phyloP scores from a whole-genome alignment of 23 tunicate genomes.

The Phallusia fumigata region DNA sequence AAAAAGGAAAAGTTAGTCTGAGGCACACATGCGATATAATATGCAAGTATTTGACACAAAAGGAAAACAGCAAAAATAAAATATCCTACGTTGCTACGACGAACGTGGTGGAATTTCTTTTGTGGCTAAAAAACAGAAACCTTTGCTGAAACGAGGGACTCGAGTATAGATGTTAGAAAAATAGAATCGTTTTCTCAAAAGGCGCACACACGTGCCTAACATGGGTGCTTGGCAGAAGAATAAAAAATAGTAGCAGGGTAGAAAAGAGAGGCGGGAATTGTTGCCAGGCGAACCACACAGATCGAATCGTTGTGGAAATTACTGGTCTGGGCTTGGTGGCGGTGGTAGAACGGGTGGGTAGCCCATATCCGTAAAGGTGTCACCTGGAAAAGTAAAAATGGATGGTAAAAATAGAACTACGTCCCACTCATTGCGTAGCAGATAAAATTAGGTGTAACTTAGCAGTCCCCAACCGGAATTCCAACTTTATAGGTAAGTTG shows the following conservation, averaged over 20 bases:
- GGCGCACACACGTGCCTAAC: not conserved
- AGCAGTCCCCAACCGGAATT: too few species aligned
- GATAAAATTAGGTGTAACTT: too few species aligned
- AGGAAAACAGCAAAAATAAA: not conserved
- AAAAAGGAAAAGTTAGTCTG: not conserved
- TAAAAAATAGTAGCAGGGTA: not conserved
- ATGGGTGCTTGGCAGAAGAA: not conserved
- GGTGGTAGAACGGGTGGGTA: not conserved
- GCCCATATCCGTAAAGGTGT: not conserved
- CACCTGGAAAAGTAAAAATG: not conserved
- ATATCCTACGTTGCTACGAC: too few species aligned
- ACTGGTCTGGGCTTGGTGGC: not conserved
- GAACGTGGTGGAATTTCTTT: too few species aligned
- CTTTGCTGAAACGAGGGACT: not conserved
- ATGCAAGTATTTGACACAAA: constrained; percentile 5
- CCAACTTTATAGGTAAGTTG: too few species aligned
- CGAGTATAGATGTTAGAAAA: not conserved
- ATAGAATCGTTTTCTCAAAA: not conserved
- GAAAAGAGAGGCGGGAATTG: not conserved
- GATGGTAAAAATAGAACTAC: not conserved
- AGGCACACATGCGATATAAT: not conserved
- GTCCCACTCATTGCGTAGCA: too few species aligned
- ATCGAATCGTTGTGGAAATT: not conserved
- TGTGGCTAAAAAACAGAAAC: not conserved
- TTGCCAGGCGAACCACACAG: not conserved